These are phyloP conservation scores for Sylvietta virens DNA, from an alignment of 2,113 vertebrate species.

Conservation along the genomic window DNA sequence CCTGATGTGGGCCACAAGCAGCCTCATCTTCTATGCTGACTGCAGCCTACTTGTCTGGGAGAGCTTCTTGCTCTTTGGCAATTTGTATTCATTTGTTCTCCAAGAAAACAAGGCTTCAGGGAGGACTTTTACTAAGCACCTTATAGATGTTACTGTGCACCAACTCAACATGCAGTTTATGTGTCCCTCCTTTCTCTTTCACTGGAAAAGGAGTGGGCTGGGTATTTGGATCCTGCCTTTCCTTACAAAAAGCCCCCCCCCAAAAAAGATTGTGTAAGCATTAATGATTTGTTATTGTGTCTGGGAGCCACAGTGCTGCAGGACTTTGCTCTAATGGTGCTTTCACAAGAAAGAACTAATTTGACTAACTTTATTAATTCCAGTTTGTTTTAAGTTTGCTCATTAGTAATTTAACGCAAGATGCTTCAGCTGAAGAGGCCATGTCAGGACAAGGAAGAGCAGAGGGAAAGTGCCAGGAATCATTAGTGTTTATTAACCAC, in stretches of 20 bases:
- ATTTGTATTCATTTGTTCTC: constrained; percentile 6
- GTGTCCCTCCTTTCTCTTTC: not conserved
- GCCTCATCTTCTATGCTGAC: not conserved
- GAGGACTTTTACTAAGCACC: not conserved
- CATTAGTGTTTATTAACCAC: constrained; percentile 58
- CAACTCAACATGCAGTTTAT: not conserved
- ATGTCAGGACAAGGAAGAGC: constrained; percentile 36
- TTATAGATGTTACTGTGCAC: not conserved
- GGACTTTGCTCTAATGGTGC: constrained; percentile 34
- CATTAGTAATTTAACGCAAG: constrained; percentile 64
- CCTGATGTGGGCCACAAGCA: not conserved
- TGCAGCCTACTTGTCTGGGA: not conserved
- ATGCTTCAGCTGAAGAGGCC: constrained; percentile 59
- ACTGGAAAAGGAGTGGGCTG: not conserved
- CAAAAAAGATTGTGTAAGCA: not conserved
- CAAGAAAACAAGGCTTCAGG: not conserved
- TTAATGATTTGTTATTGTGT: constrained; percentile 47
- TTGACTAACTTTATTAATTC: constrained; percentile 62
- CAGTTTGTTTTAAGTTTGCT: constrained; percentile 68
- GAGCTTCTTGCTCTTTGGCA: not conserved
- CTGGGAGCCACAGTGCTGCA: constrained; percentile 35
- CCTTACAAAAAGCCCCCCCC: not conserved
- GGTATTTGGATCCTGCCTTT: not conserved
- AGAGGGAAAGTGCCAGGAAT: constrained; percentile 56
- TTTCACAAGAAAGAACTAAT: constrained; percentile 36